phyloP scores from a whole-genome alignment of 2,888 invertebrate genomes.

The Alloplasta piceator region DNA sequence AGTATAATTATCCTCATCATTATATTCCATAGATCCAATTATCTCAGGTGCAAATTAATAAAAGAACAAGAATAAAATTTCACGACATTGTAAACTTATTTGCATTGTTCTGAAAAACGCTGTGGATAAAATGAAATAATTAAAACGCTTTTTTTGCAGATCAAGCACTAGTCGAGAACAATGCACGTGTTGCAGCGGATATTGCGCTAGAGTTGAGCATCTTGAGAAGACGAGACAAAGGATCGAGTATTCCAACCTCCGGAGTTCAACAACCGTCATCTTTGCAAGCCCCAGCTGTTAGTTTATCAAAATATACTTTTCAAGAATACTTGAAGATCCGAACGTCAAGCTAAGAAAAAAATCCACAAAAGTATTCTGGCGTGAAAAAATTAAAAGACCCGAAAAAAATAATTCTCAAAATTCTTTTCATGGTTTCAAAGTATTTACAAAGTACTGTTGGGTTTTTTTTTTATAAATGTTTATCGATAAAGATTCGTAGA shows the following conservation, averaged over 20 bases:
- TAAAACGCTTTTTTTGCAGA: constrained; percentile 84
- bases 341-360: too few relatives aligned
- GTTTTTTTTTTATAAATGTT: too few relatives aligned
- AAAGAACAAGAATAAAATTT: constrained; percentile 18
- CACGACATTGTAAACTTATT: too few relatives aligned
- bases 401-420: too few relatives aligned
- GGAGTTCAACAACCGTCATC: constrained; percentile 37
- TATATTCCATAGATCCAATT: constrained; percentile 1
- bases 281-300: constrained; percentile 40
- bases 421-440: too few relatives aligned
- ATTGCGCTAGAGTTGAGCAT: constrained; percentile 86
- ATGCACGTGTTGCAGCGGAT: constrained; percentile 92
- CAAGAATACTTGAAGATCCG: too few relatives aligned
- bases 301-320: constrained; percentile 69
- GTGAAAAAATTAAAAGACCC: too few relatives aligned
- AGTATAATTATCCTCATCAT: constrained; percentile 83
- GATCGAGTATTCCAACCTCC: constrained; percentile 29
- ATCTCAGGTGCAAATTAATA: not conserved
- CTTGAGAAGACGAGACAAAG: constrained; percentile 52
- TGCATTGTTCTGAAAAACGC: constrained; percentile 1
- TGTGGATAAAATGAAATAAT: constrained; percentile 15
- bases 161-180: constrained; percentile 96
- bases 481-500: too few relatives aligned
- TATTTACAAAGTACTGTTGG: too few relatives aligned
- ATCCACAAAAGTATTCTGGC: too few relatives aligned